Evolutionary conservation across 2,113 vertebrate genomes (phyloP).

Genomic region (Meles meles): DNA sequence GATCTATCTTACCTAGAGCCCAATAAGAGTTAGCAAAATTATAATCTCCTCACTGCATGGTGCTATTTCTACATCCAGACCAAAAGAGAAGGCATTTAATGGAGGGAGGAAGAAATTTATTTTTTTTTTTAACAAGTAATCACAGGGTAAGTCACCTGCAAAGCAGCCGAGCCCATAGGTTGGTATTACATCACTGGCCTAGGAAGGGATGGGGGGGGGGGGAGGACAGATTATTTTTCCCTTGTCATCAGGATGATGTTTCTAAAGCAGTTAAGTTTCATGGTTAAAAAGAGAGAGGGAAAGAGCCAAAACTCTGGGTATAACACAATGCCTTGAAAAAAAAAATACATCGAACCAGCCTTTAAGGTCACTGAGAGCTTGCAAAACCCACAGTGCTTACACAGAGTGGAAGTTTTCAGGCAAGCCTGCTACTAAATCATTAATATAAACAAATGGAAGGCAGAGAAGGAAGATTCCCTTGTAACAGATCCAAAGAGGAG

Average conservation of each 20-base stretch:
- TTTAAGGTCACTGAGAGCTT: constrained; percentile 85
- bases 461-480: constrained; percentile 79
- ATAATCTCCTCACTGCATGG: constrained; percentile 13
- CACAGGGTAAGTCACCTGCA: constrained; percentile 85
- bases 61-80: constrained; percentile 42
- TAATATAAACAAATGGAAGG: constrained; percentile 90
- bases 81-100: constrained; percentile 31
- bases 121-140: constrained; percentile 78
- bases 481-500: constrained; percentile 82
- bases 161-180: constrained; percentile 79
- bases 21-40: constrained; percentile 36
- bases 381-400: constrained; percentile 82
- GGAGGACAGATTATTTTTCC: constrained; percentile 67
- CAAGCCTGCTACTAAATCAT: constrained; percentile 89
- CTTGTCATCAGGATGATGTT: constrained; percentile 79
- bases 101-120: constrained; percentile 36
- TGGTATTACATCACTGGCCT: constrained; percentile 80
- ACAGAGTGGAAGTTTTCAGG: constrained; percentile 86
- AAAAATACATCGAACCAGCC: constrained; percentile 79
- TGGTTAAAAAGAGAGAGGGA: constrained; percentile 39
- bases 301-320: constrained; percentile 65
- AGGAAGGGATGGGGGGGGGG: constrained; percentile 67
- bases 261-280: constrained; percentile 75
- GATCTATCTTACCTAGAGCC: constrained; percentile 29
- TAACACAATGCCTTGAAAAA: constrained; percentile 76